phyloP scores from a whole-genome alignment of 1,140 invertebrate species.

The Drosophila murphyi region DNA sequence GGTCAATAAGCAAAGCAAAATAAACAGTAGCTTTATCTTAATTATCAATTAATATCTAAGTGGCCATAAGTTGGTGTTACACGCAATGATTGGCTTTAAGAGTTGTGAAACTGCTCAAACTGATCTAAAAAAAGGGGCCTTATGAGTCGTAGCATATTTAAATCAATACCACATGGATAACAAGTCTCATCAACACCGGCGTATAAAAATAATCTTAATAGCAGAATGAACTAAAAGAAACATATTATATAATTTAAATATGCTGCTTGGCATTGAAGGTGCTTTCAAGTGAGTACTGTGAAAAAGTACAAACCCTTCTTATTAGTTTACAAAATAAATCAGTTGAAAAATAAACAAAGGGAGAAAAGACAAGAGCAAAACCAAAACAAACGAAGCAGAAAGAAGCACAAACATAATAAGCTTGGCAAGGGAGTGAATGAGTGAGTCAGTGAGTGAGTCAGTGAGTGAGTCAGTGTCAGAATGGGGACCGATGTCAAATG shows the following conservation, averaged over 20 bases:
- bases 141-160: too few relatives aligned
- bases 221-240: not conserved
- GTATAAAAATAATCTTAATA: not conserved
- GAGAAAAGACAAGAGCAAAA: conserved; percentile 17
- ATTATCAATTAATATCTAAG: too few relatives aligned
- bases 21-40: too few relatives aligned
- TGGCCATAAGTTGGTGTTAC: too few relatives aligned
- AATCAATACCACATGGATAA: not conserved
- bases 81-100: too few relatives aligned
- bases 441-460: too few relatives aligned
- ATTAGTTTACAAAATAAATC: conserved; percentile 68
- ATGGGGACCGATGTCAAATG: conserved; percentile 43
- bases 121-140: too few relatives aligned
- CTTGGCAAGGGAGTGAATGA: not conserved
- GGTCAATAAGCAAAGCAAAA: not conserved
- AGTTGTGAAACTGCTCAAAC: too few relatives aligned
- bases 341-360: conserved; percentile 37
- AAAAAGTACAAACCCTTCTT: conserved; percentile 48
- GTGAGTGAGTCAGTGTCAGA: not conserved
- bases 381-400: conserved; percentile 27
- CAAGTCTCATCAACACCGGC: not conserved
- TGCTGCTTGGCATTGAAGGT: not conserved
- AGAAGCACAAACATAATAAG: conserved; percentile 1
- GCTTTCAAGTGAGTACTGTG: conserved; percentile 18
- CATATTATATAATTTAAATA: not conserved